phyloP scores from a whole-genome alignment of 1,140 invertebrate species.

The Pseudomyrmex flavicornis region DNA sequence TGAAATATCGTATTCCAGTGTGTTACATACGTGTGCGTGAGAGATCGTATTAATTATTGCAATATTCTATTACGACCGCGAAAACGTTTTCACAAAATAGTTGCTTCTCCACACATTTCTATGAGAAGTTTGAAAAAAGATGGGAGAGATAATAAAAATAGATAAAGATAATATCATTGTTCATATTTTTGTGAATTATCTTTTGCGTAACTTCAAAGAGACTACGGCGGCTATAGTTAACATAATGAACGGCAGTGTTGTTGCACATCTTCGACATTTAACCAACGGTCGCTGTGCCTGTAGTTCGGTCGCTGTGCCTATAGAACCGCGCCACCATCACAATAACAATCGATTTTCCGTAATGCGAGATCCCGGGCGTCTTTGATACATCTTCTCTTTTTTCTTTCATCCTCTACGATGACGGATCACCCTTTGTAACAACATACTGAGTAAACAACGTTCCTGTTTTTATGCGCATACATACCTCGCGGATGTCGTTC shows the following conservation, averaged over 20 bases:
- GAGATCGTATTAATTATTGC: constrained; percentile 26
- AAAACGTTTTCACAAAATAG: constrained; percentile 18
- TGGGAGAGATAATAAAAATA: no score
- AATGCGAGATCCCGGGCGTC: constrained; percentile 49
- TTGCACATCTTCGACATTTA: constrained; percentile 37
- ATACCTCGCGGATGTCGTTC: constrained; percentile 29
- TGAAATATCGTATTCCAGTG: constrained; percentile 8
- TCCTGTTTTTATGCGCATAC: constrained; percentile 52
- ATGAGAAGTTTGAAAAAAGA: no score
- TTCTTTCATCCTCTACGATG: constrained; percentile 53
- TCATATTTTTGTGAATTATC: neutral
- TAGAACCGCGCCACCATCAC: neutral
- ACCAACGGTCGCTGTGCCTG: no score
- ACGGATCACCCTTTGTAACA: constrained; percentile 61
- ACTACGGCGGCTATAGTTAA: constrained; percentile 20
- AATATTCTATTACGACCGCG: constrained; percentile 1
- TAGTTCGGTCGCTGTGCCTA: constrained; percentile 25
- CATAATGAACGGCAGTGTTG: constrained; percentile 21
- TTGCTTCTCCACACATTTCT: no score
- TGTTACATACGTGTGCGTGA: neutral
- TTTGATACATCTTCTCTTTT: constrained; percentile 56
- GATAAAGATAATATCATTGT: neutral
- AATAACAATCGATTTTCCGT: constrained; percentile 57
- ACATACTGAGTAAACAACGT: constrained; percentile 54
- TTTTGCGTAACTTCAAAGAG: constrained; percentile 3